Percentiles rank a stretch among this genome's conserved stretches.
These are phyloP conservation scores for Pontoporia blainvillei DNA, from an alignment of 2,113 vertebrate genomes.

Conservation along the genomic window DNA sequence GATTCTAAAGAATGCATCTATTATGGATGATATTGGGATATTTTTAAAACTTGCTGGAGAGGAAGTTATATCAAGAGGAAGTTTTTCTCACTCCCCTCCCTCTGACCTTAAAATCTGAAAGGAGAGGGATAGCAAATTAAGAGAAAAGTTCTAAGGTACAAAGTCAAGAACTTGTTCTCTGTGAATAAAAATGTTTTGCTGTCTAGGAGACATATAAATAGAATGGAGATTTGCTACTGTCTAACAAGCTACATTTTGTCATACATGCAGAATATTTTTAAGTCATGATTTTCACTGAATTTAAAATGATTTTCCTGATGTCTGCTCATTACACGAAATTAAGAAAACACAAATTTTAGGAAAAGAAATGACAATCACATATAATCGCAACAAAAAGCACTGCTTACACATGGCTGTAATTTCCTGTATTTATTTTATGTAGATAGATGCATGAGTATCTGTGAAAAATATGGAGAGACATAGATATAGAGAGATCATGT, in stretches of 20 bases:
- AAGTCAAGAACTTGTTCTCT: constrained; percentile 20
- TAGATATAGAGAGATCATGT: not conserved
- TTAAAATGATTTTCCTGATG: not conserved
- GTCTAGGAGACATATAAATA: not conserved
- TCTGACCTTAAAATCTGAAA: constrained; percentile 36
- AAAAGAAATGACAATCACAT: not conserved
- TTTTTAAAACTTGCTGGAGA: constrained; percentile 43
- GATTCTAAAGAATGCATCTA: not conserved
- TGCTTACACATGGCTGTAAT: not conserved
- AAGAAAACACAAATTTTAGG: not conserved
- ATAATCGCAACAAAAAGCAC: not conserved
- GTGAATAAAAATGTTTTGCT: constrained; percentile 23
- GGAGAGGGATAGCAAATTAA: constrained; percentile 24
- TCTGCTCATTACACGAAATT: not conserved
- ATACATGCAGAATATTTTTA: not conserved
- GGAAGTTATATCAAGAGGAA: constrained; percentile 18
- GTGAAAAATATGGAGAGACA: not conserved
- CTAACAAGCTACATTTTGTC: not conserved
- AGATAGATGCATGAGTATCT: not conserved
- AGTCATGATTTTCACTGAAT: not conserved
- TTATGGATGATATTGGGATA: not conserved
- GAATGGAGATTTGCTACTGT: not conserved
- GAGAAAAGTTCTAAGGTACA: constrained; percentile 31
- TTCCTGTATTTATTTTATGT: not conserved
- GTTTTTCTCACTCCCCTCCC: constrained; percentile 31